Evolutionary conservation across 2,888 invertebrate species (phyloP).

Genomic region (Formica aserva): DNA sequence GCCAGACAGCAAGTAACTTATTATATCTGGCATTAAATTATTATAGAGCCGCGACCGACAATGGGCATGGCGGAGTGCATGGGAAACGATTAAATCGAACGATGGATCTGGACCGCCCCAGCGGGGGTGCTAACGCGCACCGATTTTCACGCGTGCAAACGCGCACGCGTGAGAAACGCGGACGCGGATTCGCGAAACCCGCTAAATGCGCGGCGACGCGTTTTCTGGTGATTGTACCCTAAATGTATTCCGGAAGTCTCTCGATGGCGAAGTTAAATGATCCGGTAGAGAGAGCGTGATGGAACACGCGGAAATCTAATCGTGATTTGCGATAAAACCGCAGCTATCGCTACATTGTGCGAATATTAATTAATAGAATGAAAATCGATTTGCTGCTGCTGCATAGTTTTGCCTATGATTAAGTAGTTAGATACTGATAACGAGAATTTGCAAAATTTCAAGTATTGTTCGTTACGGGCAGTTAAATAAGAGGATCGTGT

Average conservation of each 20-base stretch:
- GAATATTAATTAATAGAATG: constrained; percentile 46
- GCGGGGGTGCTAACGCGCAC: constrained; percentile 61
- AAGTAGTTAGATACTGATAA: constrained; percentile 29
- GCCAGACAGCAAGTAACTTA: constrained; percentile 86
- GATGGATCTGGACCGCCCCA: constrained; percentile 79
- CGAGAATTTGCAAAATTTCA: constrained; percentile 25
- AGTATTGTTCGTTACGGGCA: background rate
- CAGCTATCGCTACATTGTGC: background rate
- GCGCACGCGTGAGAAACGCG: constrained; percentile 48
- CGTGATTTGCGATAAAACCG: constrained; percentile 33
- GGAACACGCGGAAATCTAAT: constrained; percentile 35
- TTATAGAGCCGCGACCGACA: constrained; percentile 84
- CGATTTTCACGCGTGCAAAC: constrained; percentile 61
- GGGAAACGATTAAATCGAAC: constrained; percentile 85
- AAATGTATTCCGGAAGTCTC: constrained; percentile 45
- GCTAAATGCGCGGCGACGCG: constrained; percentile 36
- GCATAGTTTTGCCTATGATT: constrained; percentile 30
- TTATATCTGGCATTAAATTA: constrained; percentile 86
- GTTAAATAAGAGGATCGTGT: background rate
- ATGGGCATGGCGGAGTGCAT: constrained; percentile 85
- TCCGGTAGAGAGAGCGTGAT: constrained; percentile 9
- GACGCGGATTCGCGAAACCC: background rate
- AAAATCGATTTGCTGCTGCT: constrained; percentile 16
- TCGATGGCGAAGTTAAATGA: constrained; percentile 29
- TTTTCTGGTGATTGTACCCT: constrained; percentile 34